Percentiles rank a stretch among this genome's conserved stretches.
Evolutionary conservation across 2,113 vertebrate genomes (phyloP).

Genomic region (Periophthalmodon schlosseri): DNA sequence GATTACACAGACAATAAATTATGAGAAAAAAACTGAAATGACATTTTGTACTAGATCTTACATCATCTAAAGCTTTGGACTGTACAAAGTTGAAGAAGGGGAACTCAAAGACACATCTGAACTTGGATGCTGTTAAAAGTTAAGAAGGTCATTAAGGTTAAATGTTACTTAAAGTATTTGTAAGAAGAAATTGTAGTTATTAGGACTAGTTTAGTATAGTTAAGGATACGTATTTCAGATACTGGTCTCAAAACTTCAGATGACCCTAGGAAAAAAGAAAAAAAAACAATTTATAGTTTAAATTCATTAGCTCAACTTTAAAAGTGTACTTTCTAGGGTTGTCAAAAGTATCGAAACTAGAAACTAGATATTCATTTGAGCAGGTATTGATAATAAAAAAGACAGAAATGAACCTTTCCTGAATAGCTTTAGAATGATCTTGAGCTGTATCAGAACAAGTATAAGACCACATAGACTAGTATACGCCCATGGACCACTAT

Average conservation of each 20-base stretch:
- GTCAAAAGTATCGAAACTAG: too few species aligned
- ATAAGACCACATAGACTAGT: too few species aligned
- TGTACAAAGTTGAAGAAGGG: conserved; percentile 98
- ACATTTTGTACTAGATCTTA: conserved; percentile 74
- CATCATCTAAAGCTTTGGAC: conserved; percentile 94
- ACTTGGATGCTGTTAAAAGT: conserved; percentile 81
- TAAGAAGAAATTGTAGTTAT: background rate
- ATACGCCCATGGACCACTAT: too few species aligned
- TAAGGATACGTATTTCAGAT: conserved; percentile 97
- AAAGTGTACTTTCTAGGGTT: background rate
- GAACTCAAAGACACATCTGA: conserved; percentile 93
- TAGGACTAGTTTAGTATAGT: background rate
- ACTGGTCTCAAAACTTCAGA: conserved; percentile 83
- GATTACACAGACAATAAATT: too few species aligned
- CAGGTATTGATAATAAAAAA: too few species aligned
- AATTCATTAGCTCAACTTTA: background rate
- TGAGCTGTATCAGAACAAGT: too few species aligned
- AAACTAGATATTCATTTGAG: too few species aligned
- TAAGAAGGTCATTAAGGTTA: conserved; percentile 70
- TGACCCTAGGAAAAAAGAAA: conserved; percentile 72
- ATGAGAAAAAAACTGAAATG: conserved; percentile 11
- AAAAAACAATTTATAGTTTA: background rate
- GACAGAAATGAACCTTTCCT: too few species aligned
- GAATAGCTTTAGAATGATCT: too few species aligned
- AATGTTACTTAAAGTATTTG: background rate